phyloP scores from a whole-genome alignment of 2,888 invertebrate genomes.

The Agrypnus murinus region DNA sequence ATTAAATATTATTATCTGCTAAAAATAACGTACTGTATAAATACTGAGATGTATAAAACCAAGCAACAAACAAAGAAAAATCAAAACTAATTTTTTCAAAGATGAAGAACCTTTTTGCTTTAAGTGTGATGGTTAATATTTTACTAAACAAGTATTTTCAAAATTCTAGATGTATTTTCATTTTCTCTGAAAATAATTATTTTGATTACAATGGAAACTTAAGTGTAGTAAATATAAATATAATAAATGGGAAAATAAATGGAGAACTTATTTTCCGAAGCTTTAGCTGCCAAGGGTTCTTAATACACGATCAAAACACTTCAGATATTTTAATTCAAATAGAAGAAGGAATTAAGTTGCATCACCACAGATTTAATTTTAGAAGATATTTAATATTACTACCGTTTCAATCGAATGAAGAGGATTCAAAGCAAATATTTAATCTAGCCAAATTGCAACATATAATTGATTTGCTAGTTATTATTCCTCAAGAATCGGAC shows the following conservation, averaged over 20 bases:
- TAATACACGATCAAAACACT: constrained; percentile 69
- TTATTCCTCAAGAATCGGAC: constrained; percentile 31
- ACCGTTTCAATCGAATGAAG: constrained; percentile 51
- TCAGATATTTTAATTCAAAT: constrained; percentile 68
- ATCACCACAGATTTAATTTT: constrained; percentile 71
- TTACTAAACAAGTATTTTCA: constrained; percentile 57
- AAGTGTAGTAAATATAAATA: constrained; percentile 48
- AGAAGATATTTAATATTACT: constrained; percentile 72
- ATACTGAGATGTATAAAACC: neutral
- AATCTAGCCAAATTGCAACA: constrained; percentile 41
- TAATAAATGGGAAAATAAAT: constrained; percentile 34
- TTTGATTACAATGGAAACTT: constrained; percentile 35
- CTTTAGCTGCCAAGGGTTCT: constrained; percentile 73
- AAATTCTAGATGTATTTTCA: constrained; percentile 56
- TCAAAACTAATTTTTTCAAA: neutral
- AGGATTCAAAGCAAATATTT: constrained; percentile 68
- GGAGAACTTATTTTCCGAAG: constrained; percentile 63
- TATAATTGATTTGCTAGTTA: constrained; percentile 43
- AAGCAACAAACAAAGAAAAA: too few species aligned
- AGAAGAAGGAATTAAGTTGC: constrained; percentile 69
- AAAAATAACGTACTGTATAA: constrained; percentile 6
- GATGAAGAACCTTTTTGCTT: neutral
- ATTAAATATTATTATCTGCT: neutral
- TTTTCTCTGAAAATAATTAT: constrained; percentile 53
- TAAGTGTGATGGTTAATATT: constrained; percentile 54